phyloP scores from a whole-genome alignment of 2,888 invertebrate species.

The Drosophila recens region DNA sequence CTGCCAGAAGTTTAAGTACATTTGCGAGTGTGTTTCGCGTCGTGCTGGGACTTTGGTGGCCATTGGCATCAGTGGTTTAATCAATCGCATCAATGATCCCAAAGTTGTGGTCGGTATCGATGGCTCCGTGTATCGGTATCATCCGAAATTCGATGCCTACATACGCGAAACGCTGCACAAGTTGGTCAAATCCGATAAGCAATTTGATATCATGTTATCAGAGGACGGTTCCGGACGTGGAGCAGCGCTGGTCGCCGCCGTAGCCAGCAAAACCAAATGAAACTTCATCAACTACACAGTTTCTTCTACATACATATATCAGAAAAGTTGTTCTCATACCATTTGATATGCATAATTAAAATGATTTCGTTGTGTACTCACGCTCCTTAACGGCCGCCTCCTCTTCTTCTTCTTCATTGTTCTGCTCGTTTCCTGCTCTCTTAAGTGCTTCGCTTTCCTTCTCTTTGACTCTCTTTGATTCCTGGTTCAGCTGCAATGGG shows the following conservation, averaged over 20 bases:
- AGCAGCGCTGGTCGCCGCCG: conserved; percentile 97
- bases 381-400: conserved; percentile 43
- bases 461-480: conserved; percentile 13
- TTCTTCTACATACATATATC: not conserved
- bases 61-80: conserved; percentile 93
- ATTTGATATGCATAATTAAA: conserved; percentile 38
- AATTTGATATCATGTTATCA: conserved; percentile 97
- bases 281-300: not conserved
- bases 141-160: conserved; percentile 97
- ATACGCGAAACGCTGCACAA: conserved; percentile 94
- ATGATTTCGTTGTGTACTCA: conserved; percentile 48
- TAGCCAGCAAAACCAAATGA: conserved; percentile 86
- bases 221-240: conserved; percentile 98
- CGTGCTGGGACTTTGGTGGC: conserved; percentile 97
- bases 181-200: conserved; percentile 89
- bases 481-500: conserved; percentile 46
- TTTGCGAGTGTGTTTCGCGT: conserved; percentile 95
- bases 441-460: not conserved
- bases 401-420: not conserved
- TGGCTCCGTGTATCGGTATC: conserved; percentile 97
- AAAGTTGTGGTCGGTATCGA: conserved; percentile 97
- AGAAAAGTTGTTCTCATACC: conserved; percentile 22
- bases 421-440: not conserved
- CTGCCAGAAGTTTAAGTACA: conserved; percentile 94
- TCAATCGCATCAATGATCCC: conserved; percentile 95